phyloP scores from a whole-genome alignment of 2,113 vertebrate species.

The Athene noctua region DNA sequence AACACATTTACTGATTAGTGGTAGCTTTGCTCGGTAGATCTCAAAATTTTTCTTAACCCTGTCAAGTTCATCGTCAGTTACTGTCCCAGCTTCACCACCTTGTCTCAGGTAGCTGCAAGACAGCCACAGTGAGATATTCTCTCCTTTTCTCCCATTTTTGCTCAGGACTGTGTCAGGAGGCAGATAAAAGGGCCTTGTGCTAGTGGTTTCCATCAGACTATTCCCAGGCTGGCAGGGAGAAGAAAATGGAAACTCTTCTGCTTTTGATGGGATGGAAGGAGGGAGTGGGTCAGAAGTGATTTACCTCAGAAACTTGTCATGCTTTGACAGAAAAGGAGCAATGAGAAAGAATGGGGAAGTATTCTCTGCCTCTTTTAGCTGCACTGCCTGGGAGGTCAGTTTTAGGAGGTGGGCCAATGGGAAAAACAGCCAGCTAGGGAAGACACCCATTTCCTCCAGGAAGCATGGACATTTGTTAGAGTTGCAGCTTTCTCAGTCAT shows the following conservation, averaged over 20 bases:
- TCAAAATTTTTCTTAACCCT: background rate
- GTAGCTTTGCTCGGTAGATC: background rate
- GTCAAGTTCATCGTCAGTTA: background rate
- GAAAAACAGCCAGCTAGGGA: background rate
- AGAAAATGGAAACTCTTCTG: background rate
- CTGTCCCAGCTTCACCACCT: background rate
- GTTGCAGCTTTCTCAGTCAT: background rate
- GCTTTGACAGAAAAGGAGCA: background rate
- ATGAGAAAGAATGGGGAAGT: background rate
- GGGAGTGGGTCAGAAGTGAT: background rate
- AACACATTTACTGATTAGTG: background rate
- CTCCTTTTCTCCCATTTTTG: background rate
- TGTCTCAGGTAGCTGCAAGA: background rate
- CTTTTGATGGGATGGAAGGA: background rate
- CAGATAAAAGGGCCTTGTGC: background rate
- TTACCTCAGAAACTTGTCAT: background rate
- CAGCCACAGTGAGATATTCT: background rate
- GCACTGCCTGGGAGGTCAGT: background rate
- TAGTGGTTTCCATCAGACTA: background rate
- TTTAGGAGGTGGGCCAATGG: accelerated
- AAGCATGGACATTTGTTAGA: background rate
- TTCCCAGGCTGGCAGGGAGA: background rate
- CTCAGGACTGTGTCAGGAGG: background rate
- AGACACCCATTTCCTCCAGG: background rate
- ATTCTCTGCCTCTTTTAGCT: background rate